Conservation (phyloP, 2,888 invertebrate genomes). For the Pediacus dermestoides region DNA sequence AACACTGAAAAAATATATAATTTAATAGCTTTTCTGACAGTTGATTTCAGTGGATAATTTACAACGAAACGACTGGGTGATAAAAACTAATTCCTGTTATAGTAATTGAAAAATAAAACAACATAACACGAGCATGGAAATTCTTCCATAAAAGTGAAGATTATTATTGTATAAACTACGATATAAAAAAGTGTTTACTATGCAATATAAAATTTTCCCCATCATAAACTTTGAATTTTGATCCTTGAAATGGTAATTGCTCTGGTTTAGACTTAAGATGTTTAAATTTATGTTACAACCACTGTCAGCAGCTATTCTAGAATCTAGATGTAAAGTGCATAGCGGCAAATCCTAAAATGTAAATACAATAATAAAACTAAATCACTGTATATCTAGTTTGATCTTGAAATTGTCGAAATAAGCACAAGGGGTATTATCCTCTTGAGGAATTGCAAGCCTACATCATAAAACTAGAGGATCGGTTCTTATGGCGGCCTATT, state of each 20-base stretch:
- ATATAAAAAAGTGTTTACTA: no score
- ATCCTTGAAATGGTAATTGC: no score
- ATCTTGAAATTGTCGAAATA: conserved; percentile 36
- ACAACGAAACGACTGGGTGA: no score
- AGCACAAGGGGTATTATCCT: conserved; percentile 32
- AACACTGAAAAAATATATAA: background rate
- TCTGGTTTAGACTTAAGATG: background rate
- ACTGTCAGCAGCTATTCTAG: conserved; percentile 5
- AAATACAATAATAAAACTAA: conserved; percentile 39
- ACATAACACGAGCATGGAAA: no score
- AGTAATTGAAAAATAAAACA: no score
- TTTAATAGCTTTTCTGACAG: background rate
- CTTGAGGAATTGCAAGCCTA: conserved; percentile 36
- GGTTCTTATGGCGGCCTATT: conserved; percentile 36
- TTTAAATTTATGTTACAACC: no score
- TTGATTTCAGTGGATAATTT: background rate
- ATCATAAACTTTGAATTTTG: no score
- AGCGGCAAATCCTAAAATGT: conserved; percentile 29
- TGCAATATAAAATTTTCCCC: no score
- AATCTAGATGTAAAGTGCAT: background rate
- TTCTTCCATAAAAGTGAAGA: no score
- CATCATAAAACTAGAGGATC: conserved; percentile 36
- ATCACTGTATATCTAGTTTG: conserved; percentile 35
- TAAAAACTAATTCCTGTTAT: no score
- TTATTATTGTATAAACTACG: no score